Evolutionary conservation across 2,888 invertebrate species (phyloP), one percentile per base, ranked within the genome.

Genomic region (Imbricaverruca yamaguchii): DNA sequence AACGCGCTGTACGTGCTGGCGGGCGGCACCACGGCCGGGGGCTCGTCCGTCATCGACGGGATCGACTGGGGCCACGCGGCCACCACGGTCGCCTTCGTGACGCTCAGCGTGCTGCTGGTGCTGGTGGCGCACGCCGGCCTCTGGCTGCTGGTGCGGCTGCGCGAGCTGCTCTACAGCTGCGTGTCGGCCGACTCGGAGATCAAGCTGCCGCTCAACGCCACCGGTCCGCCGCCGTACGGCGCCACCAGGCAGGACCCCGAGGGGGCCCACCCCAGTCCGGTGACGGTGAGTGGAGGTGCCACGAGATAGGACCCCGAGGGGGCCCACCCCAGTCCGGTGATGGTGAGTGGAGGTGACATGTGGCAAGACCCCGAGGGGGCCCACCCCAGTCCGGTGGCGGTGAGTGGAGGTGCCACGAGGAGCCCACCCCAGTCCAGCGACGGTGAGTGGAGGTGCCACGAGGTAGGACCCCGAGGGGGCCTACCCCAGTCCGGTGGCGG

Each of bases 111-210:
- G 15, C 3, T 74, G 8, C 74, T 74, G 53, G 74, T 74, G 53
- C 8, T 74, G 1, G 3, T 53, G 53, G 74, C 74, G 53, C 74
- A 74, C 74, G 18, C 9, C 18, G 74, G 53, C 53, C 74, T 74
- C 18, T 74, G 74, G 74, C 74, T 74, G 53, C 74, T 74, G 74
- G 74, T 13, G 74, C 74, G 74, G 18, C 39, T 74, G 39, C 15
- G 74, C 0, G 74, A 74, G 74, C 7, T 74, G 39, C 21, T 39
- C 53, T 74, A 53, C 74, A 74, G 74, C 74, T 74, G 74, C 10
- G 39, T 74, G 39, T 39, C 39, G 12, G 18, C 4, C 18, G 74
- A 74, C 8, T 23, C n/a, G 53, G 39, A 53, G 53, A 74, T 74
- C 74, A 74, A 74, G 53, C 74, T 74, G 74, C 74, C 74, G 18